Evolutionary conservation across 2,797 vertebrate genomes (phyloP).

Genomic region (Alca torda): DNA sequence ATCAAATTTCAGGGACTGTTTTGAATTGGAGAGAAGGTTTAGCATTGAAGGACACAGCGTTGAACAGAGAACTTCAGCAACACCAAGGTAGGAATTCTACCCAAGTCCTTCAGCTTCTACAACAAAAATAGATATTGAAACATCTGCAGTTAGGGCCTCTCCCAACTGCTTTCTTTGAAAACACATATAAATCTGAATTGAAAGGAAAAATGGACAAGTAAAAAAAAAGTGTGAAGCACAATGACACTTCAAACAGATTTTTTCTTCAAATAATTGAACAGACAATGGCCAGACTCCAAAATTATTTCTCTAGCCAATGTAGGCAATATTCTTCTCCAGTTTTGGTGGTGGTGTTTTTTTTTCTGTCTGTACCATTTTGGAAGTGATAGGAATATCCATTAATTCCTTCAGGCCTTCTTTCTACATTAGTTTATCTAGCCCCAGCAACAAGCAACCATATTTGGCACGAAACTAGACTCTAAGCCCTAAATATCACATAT

Average conservation of each 20-base stretch:
- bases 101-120: neutral
- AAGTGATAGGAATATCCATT: constrained; percentile 33
- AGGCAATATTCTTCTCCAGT: neutral
- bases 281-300: neutral
- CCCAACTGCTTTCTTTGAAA: neutral
- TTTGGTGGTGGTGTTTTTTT: constrained; percentile 17
- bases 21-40: neutral
- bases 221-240: neutral
- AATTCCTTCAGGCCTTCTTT: constrained; percentile 48
- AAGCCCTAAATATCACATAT: constrained; percentile 44
- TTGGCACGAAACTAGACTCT: constrained; percentile 54
- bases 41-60: neutral
- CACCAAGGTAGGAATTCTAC: neutral
- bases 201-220: neutral
- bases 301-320: neutral
- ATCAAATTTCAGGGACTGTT: neutral
- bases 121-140: neutral
- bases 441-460: constrained; percentile 28
- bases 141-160: neutral
- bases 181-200: neutral
- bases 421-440: constrained; percentile 24
- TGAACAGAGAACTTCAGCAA: neutral
- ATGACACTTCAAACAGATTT: neutral
- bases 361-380: neutral
- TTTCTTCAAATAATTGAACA: neutral